Conservation (phyloP, 1,140 invertebrate species). For the Hyposmocoma kahamanoa region DNA sequence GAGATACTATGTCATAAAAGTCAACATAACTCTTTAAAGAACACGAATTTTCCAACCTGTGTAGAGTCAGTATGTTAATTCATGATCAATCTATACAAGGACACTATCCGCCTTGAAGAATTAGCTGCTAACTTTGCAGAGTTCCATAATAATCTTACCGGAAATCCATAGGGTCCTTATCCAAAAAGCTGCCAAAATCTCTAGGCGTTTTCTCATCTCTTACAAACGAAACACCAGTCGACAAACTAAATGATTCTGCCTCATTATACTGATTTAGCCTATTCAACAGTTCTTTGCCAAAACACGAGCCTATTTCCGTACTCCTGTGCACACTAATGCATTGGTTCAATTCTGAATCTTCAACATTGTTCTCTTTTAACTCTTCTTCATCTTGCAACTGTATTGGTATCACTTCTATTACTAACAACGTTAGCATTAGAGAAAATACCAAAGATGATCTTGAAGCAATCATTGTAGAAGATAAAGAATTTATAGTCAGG, state of each 20-base stretch:
- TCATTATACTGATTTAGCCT: conserved; percentile 79
- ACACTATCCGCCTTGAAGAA: no score
- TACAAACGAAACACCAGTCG: conserved; percentile 74
- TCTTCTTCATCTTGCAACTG: conserved; percentile 55
- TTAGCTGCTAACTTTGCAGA: no score
- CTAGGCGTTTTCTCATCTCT: conserved; percentile 74
- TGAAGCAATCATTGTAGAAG: conserved; percentile 13
- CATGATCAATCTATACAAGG: no score
- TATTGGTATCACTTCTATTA: conserved; percentile 42
- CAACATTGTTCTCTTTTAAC: conserved; percentile 39
- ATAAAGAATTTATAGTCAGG: not conserved
- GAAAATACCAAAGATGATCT: conserved; percentile 13
- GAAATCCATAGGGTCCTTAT: conserved; percentile 83
- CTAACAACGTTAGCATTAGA: conserved; percentile 23
- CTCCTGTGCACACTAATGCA: conserved; percentile 67
- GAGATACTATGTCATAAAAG: no score
- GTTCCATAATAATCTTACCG: no score
- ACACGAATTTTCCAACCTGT: no score
- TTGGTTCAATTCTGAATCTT: conserved; percentile 56
- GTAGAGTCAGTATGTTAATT: no score
- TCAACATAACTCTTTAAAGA: no score
- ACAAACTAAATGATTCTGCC: conserved; percentile 77
- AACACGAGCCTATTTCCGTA: conserved; percentile 73
- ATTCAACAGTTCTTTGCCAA: conserved; percentile 79
- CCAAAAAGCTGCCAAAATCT: conserved; percentile 75